Base-by-base conservation (phyloP, 2,888 invertebrate genomes). In the Unio delphinus region DNA sequence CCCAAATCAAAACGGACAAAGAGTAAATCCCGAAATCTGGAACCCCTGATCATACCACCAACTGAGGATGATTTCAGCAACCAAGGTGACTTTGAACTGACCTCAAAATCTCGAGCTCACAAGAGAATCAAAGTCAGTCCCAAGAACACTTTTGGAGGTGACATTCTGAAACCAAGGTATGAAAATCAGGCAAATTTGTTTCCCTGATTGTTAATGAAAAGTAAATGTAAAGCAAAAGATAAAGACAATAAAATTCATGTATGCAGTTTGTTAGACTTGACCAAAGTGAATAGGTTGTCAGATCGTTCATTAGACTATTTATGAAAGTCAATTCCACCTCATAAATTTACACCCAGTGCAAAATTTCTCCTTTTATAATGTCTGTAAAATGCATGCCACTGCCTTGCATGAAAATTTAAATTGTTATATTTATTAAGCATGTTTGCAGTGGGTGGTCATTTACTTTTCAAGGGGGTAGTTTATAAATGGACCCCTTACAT, bases 81-180 rank as follows among this genome's bases (percentile, higher is more conserved):
- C 58, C 84, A 86, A 59, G 84, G 85, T 45, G 87, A 87, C 62
- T 89, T 88, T 81, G 84, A 86, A 65, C 73, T 88, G 76, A 87
- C 84, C 23, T 86, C 87, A 65, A 87, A 87, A 74, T 87, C 87
- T 28, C 84, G 86, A 72, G 86, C 86, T n/a, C 87, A 87, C 77
- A 86, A 86, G 70, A 85, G 83, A 67, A 86, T 88, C 64, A 83
- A 85, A 70, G 83, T 83, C 55, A 83, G 86, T 70, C 79, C 82
- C 30, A 84, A 83, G 71, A 79, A 80, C 60, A 80, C 82, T 6
- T 85, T 79, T 74, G 87, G 87, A 20, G 88, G 88, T 55, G 84
- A 88, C 73, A 84, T 86, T 34, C 79, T 83, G 54, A 78, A 80
- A 64, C 85, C 87, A 64, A 84, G 85, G 88, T 88, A 73, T 73